A percentile compares a stretch with the other conserved stretches of the same genome.
These are phyloP conservation scores for Pseudomyrmex flavicornis DNA, from an alignment of 1,140 invertebrate species.

Conservation along the genomic window DNA sequence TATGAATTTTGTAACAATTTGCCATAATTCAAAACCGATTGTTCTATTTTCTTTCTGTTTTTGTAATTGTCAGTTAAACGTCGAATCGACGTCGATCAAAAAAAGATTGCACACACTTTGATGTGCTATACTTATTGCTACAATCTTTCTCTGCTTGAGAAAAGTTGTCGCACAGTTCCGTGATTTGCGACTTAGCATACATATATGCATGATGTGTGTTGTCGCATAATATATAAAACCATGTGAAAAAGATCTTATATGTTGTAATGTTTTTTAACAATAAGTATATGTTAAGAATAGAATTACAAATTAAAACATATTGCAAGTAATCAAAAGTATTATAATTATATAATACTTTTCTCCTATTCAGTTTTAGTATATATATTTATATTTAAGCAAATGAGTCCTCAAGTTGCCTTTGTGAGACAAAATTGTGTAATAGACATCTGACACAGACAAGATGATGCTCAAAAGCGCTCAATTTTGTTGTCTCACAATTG, in stretches of 20 bases:
- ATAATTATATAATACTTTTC: too few species aligned
- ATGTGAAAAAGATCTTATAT: too few species aligned
- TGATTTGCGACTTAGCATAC: background rate
- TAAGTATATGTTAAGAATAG: too few species aligned
- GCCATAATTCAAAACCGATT: background rate
- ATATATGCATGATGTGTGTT: background rate
- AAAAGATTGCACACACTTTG: background rate
- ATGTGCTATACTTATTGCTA: too few species aligned
- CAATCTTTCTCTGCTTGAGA: background rate
- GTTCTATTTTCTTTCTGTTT: background rate
- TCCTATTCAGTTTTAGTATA: too few species aligned
- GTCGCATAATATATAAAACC: background rate
- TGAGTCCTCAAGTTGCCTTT: background rate
- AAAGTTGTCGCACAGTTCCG: background rate
- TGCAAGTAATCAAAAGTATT: too few species aligned
- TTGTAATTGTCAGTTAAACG: background rate
- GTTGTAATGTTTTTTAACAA: too few species aligned
- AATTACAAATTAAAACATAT: too few species aligned
- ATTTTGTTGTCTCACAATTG: background rate
- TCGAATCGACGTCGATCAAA: background rate
- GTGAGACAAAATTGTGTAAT: background rate
- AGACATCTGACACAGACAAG: background rate
- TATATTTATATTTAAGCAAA: too few species aligned
- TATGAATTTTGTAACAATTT: slow-evolving; percentile 50
- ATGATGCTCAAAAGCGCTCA: background rate